Evolutionary conservation across 2,888 invertebrate genomes (phyloP).

Genomic region (Sthenelais limicola): DNA sequence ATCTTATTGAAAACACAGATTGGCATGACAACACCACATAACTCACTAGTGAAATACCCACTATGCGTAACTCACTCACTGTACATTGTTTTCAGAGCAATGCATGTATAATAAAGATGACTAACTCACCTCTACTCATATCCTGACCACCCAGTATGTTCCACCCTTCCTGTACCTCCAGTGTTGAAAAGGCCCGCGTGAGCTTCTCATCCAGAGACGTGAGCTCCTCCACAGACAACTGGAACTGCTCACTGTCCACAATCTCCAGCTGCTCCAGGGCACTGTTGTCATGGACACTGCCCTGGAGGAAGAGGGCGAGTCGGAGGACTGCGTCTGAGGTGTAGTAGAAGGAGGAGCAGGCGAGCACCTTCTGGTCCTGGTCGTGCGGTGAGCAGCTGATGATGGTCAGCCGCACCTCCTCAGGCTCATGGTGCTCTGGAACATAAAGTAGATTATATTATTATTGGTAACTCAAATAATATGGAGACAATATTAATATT

Average conservation of each 20-base stretch:
- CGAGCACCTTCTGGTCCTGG: constrained; percentile 35
- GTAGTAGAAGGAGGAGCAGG: constrained; percentile 54
- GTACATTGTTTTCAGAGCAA: no score
- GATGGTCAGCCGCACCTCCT: constrained; percentile 34
- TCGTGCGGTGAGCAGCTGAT: constrained; percentile 21
- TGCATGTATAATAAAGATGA: no score
- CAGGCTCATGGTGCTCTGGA: constrained; percentile 20
- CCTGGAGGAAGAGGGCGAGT: constrained; percentile 61
- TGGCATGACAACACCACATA: no score
- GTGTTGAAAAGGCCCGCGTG: constrained; percentile 56
- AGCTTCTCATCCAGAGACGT: constrained; percentile 62
- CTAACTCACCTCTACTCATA: background rate
- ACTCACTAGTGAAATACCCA: no score
- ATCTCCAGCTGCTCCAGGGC: constrained; percentile 61
- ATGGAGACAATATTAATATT: no score
- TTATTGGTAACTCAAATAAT: no score
- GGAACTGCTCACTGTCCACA: constrained; percentile 62
- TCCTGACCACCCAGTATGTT: constrained; percentile 56
- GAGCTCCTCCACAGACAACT: constrained; percentile 61
- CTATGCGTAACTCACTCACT: no score
- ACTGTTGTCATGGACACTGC: constrained; percentile 60
- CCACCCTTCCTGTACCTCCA: constrained; percentile 61
- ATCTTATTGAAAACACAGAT: no score
- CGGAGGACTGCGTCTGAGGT: constrained; percentile 59
- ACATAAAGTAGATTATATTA: no score